A percentile compares a stretch with the other conserved stretches of the same genome.
Evolutionary conservation across 2,888 invertebrate genomes (phyloP).

Genomic region (Caenorhabditis macrosperma): DNA sequence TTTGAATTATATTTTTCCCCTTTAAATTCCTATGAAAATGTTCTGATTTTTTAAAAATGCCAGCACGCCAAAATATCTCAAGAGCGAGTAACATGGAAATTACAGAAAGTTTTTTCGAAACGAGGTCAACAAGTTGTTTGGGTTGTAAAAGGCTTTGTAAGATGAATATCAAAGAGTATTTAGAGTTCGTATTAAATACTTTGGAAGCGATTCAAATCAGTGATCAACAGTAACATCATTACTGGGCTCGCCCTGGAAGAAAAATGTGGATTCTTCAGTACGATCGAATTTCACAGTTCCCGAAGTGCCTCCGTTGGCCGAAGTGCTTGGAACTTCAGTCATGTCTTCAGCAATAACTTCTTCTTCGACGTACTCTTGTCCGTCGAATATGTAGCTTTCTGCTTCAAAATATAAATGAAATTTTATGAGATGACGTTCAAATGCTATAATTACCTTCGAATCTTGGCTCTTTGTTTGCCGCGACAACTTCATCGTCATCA

Average conservation of each 20-base stretch:
- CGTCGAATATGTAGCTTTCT: conserved; percentile 44
- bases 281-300: background rate
- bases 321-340: conserved; percentile 3
- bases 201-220: background rate
- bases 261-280: background rate
- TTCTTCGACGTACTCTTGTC: conserved; percentile 56
- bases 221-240: conserved; percentile 3
- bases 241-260: background rate
- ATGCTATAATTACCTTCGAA: background rate
- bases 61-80: background rate
- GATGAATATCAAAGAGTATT: background rate
- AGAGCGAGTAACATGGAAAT: background rate
- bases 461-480: conserved; percentile 1
- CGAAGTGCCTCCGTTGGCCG: background rate
- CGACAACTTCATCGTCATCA: background rate
- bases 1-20: too few species aligned
- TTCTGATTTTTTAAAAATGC: too few species aligned
- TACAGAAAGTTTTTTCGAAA: background rate
- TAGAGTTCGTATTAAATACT: too few species aligned
- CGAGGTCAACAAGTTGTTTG: conserved; percentile 3
- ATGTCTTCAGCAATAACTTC: conserved; percentile 54
- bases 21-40: background rate
- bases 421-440: background rate
- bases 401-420: conserved; percentile 3
- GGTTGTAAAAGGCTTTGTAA: background rate